Evolutionary conservation across 2,888 invertebrate species (phyloP).

Genomic region (Adelognathus sp.): DNA sequence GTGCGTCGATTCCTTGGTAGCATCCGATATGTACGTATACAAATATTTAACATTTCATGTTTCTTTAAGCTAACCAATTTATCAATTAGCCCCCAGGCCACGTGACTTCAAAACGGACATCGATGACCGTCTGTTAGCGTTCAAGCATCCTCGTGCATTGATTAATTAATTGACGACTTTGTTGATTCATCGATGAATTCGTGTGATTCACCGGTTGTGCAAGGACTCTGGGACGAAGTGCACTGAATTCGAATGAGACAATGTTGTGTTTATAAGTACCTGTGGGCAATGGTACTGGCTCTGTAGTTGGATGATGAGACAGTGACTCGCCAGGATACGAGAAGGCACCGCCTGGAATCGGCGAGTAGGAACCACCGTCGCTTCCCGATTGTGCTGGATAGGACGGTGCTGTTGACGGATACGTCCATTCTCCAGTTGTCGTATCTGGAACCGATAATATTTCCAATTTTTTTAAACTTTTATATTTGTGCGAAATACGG

Average conservation of each 20-base stretch:
- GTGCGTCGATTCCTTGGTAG: too few relatives aligned
- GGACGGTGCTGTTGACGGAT: slow-evolving; percentile 74
- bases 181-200: slow-evolving; percentile 39
- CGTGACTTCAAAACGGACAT: not conserved
- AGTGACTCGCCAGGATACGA: slow-evolving; percentile 80
- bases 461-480: not conserved
- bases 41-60: too few relatives aligned
- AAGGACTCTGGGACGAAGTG: slow-evolving; percentile 1
- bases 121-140: not conserved
- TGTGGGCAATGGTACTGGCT: slow-evolving; percentile 77
- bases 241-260: slow-evolving; percentile 24
- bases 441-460: slow-evolving; percentile 70
- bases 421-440: slow-evolving; percentile 76
- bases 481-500: not conserved
- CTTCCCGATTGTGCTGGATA: slow-evolving; percentile 78
- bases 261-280: slow-evolving; percentile 63
- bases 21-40: too few relatives aligned
- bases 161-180: not conserved
- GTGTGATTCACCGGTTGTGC: slow-evolving; percentile 43
- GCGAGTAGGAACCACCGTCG: slow-evolving; percentile 78
- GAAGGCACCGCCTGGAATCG: slow-evolving; percentile 79
- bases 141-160: not conserved
- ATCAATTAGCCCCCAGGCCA: too few relatives aligned
- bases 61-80: not conserved
- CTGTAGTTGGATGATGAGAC: slow-evolving; percentile 79